Evolutionary conservation across 2,888 invertebrate genomes (phyloP).

Genomic region (Terebella lapidaria): DNA sequence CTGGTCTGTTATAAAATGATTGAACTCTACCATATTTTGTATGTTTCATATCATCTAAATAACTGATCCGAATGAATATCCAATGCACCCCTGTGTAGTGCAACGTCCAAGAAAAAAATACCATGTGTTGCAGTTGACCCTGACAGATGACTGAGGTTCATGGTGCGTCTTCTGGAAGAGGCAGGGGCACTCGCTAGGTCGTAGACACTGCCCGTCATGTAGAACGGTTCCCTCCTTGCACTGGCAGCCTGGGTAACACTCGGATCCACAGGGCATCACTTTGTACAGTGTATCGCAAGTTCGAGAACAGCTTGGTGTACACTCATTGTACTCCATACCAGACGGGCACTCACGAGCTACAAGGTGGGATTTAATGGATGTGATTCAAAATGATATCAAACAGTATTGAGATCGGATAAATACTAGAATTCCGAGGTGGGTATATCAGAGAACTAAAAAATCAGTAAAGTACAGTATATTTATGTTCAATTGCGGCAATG

Average conservation of each 20-base stretch:
- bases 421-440: no score
- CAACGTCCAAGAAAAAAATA: no score
- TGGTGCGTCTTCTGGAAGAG: constrained; percentile 27
- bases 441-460: no score
- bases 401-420: no score
- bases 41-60: no score
- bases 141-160: constrained; percentile 25
- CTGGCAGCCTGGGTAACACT: constrained; percentile 10
- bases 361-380: no score
- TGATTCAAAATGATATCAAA: no score
- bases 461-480: no score
- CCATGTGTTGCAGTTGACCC: constrained; percentile 37
- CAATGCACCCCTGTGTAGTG: constrained; percentile 34
- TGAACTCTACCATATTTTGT: no score
- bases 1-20: no score
- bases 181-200: constrained; percentile 18
- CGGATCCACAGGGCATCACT: constrained; percentile 15
- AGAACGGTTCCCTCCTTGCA: constrained; percentile 6
- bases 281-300: constrained; percentile 60
- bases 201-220: constrained; percentile 12
- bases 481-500: no score
- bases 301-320: constrained; percentile 75
- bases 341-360: constrained; percentile 37
- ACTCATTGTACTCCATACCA: constrained; percentile 73
- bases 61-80: no score